Conservation (phyloP, 2,888 invertebrate genomes). For the Drosophila austrosaltans region DNA sequence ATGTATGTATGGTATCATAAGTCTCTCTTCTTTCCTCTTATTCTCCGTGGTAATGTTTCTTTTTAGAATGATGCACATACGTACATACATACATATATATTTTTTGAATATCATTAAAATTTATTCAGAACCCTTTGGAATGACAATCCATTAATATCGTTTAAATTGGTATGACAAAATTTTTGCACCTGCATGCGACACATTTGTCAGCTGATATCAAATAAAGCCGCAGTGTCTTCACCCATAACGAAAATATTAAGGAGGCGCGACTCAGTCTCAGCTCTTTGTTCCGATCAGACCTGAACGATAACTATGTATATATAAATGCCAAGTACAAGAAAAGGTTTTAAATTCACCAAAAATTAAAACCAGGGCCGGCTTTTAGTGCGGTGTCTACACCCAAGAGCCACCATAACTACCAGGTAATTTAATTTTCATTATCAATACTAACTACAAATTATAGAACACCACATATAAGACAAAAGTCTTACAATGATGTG, state of each 20-base stretch:
- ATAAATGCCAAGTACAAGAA: conserved; percentile 5
- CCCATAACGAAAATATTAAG: not conserved
- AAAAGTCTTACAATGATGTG: no score
- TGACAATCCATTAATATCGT: not conserved
- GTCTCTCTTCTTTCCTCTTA: not conserved
- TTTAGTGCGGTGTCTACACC: not conserved
- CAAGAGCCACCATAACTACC: no score
- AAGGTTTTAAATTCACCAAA: not conserved
- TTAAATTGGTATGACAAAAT: conserved; percentile 3
- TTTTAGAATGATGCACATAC: not conserved
- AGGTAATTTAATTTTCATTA: no score
- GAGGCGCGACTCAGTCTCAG: conserved; percentile 2
- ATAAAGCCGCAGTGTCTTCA: not conserved
- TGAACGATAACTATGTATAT: not conserved
- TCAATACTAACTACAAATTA: no score
- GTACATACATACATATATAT: not conserved
- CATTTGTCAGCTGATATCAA: not conserved
- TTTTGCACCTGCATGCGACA: conserved; percentile 4
- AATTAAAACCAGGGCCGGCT: not conserved
- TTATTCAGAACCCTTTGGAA: not conserved
- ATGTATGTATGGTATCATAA: not conserved
- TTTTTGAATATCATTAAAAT: no score
- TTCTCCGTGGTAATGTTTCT: not conserved
- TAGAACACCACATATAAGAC: no score
- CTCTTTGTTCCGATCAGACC: not conserved